Percentiles rank a stretch among this genome's conserved stretches.
Evolutionary conservation across 2,113 vertebrate species (phyloP).

Genomic region (Ariopsis seemanni): DNA sequence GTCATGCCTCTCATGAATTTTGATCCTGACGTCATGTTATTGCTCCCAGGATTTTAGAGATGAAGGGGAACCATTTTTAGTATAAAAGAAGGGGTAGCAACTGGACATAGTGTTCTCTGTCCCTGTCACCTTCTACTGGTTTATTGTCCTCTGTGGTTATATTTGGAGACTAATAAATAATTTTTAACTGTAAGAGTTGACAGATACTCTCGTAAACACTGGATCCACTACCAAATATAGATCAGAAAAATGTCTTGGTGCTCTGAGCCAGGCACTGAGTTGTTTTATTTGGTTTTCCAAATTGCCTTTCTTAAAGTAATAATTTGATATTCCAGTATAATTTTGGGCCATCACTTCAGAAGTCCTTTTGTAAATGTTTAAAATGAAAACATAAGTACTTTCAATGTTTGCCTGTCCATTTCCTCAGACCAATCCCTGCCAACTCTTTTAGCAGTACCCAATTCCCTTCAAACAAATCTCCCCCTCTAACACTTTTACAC

Average conservation of each 20-base stretch:
- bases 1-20: constrained; percentile 20
- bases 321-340: constrained; percentile 59
- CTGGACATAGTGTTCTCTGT: constrained; percentile 28
- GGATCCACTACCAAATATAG: constrained; percentile 67
- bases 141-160: constrained; percentile 43
- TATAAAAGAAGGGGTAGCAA: background rate
- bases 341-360: constrained; percentile 54
- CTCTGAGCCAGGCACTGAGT: constrained; percentile 63
- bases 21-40: constrained; percentile 16
- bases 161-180: constrained; percentile 47
- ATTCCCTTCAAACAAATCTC: constrained; percentile 4
- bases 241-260: constrained; percentile 64
- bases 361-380: constrained; percentile 59
- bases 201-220: constrained; percentile 61
- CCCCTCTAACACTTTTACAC: background rate
- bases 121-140: constrained; percentile 43
- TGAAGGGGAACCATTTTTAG: constrained; percentile 1
- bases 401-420: constrained; percentile 60
- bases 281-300: constrained; percentile 70
- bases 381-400: constrained; percentile 59
- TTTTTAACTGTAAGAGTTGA: constrained; percentile 53
- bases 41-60: constrained; percentile 2
- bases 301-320: constrained; percentile 57
- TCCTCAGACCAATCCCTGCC: constrained; percentile 47
- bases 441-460: constrained; percentile 24